Evolutionary conservation across 2,797 vertebrate species (phyloP), one percentile per base, ranked within the genome.

Genomic region (Petrocephalus sullivani): DNA sequence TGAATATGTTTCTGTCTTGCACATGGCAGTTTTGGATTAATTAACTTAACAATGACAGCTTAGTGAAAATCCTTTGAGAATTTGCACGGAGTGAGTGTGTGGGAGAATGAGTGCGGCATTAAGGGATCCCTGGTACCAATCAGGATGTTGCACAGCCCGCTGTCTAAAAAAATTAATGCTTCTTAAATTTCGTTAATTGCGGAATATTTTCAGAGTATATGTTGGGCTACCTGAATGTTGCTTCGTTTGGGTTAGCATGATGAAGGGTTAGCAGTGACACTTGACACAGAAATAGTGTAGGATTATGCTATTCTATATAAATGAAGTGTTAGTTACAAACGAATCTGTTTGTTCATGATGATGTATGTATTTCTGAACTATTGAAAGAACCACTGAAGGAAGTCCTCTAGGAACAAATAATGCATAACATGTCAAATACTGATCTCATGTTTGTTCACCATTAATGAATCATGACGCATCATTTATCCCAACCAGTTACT

Each of bases 1-100:
- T 86, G 54, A 86, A 86, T 86, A 19, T 33, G 16, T 60, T 57
- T 85, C 23, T 57, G n/a, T 78, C 71, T 78, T 71, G 49, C 49
- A 84, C 49, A 28, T 84, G 53, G 37, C 33, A 78, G 33, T 16
- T 78, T 71, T 71, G 28, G 64, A 71, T 71, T 75, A 41, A 41
- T 75, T 78, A 78, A 78, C 71, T 46, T 78, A 16, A 41, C 71
- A 78, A 78, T 78, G 71, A 78, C n/a, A 16, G 71, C 12, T 46
- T 46, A 37, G 71, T 46, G 71, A n/a, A 46, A 37, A 78, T 46
- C 10, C 37, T 46, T 16, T 78, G 14, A 46, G 37, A 46, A 78
- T 78, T 46, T 23, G 28, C 71, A 78, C 71, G 46, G 41, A 78
- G 14, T 0, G 33, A n/a, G 19, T 46, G 71, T 78, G 37, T 78